phyloP scores from a whole-genome alignment of 2,113 vertebrate species.

The Sitta europaea region DNA sequence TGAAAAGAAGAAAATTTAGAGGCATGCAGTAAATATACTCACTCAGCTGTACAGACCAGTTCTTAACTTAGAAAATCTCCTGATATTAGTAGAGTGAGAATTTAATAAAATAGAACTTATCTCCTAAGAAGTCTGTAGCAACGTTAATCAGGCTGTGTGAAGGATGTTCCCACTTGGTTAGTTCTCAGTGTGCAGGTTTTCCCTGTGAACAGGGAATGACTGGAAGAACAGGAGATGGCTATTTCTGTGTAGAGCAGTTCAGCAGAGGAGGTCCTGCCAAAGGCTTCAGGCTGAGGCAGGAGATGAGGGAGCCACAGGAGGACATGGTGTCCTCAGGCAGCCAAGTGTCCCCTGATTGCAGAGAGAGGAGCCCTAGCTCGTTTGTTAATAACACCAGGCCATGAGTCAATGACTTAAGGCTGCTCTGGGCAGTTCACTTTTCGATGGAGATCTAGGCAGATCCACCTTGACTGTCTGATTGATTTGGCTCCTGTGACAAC shows the following conservation, averaged over 20 bases:
- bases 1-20: not conserved
- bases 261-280: not conserved
- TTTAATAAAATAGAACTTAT: conserved; percentile 45
- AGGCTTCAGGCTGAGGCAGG: not conserved
- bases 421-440: not conserved
- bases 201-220: not conserved
- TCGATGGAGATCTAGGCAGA: not conserved
- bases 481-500: not conserved
- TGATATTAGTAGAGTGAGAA: not conserved
- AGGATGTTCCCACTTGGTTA: not conserved
- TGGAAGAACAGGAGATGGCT: not conserved
- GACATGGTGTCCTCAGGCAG: not conserved
- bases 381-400: not conserved
- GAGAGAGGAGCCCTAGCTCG: not conserved
- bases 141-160: not conserved
- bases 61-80: not conserved
- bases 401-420: not conserved
- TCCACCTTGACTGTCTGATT: not conserved
- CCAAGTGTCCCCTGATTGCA: not conserved
- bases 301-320: not conserved
- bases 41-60: not conserved
- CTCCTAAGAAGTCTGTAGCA: not conserved
- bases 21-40: not conserved
- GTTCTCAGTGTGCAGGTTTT: not conserved
- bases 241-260: not conserved